Percentiles rank a stretch among this genome's conserved stretches.
These are phyloP conservation scores for Leptarthrus brevirostris DNA, from an alignment of 2,888 invertebrate species.

Conservation along the genomic window DNA sequence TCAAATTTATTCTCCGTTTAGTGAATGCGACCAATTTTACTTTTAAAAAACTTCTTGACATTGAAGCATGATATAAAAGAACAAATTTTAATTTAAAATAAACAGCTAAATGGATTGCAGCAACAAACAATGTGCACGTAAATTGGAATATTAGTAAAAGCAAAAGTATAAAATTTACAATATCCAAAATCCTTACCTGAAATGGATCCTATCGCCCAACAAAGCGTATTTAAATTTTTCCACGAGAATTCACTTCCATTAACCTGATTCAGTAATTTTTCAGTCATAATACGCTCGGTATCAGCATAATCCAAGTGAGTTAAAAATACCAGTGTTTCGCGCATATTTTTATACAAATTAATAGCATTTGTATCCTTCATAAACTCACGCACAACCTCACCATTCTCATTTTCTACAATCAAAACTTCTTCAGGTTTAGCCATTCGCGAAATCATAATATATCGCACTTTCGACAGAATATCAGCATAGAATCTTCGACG, in stretches of 20 bases:
- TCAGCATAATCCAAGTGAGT: slow-evolving; percentile 98
- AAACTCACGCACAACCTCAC: slow-evolving; percentile 98
- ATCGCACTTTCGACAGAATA: slow-evolving; percentile 87
- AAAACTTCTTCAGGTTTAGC: slow-evolving; percentile 99
- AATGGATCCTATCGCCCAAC: slow-evolving; percentile 99
- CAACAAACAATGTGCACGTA: too few relatives aligned
- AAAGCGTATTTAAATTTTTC: slow-evolving; percentile 99
- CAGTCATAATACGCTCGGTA: slow-evolving; percentile 99
- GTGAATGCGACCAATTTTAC: too few relatives aligned
- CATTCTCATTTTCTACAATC: slow-evolving; percentile 99
- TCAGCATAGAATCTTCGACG: slow-evolving; percentile 82
- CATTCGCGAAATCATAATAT: slow-evolving; percentile 99
- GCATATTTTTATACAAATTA: slow-evolving; percentile 99
- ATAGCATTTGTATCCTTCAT: slow-evolving; percentile 99
- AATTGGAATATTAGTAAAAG: too few relatives aligned
- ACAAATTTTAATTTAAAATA: too few relatives aligned
- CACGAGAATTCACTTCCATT: slow-evolving; percentile 99
- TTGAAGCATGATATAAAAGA: too few relatives aligned
- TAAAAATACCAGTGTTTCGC: slow-evolving; percentile 96
- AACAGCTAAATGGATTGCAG: too few relatives aligned
- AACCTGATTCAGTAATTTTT: slow-evolving; percentile 97
- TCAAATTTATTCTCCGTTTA: too few relatives aligned
- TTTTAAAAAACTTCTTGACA: too few relatives aligned
- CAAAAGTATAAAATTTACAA: too few relatives aligned
- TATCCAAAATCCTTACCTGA: too few relatives aligned